Base-by-base conservation (phyloP, 1,140 invertebrate species). In the Cheumatopsyche charites region DNA sequence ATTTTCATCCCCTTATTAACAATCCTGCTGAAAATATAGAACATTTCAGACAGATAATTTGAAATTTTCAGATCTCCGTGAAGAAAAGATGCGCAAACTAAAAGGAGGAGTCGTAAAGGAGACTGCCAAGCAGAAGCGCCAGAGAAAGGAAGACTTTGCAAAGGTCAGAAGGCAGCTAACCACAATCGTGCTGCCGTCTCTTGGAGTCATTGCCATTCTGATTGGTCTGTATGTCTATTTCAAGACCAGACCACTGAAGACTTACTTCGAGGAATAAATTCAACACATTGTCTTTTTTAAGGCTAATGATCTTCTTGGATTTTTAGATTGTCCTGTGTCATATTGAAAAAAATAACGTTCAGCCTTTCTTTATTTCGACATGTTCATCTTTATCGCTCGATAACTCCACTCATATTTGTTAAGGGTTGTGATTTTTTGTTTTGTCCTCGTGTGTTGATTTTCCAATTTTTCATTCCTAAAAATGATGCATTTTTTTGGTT, bases 91-190 rank as follows among this genome's bases (percentile, higher is more conserved):
- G 92, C 86, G 90, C 61, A 91, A 92, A 78, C 82, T 92, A 21
- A 94, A 93, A 80, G 90, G 91, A 66, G 89, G 90, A 65, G 90
- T 90, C 81, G 88, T 89, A 25, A 94, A 94, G 82, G 92, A 94
- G 84, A 91, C 89, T 0, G 88, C 89, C n/a, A 91, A 90, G 80
- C 92, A 95, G 79, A 93, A 92, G 78, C 89, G 91, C 70, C 90
- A 94, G 77, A 84, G 92, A 23, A 93, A 92, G 81, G 90, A 90
- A 79, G 92, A 94, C 74, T 93, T 93, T 77, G 81, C 90, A 3
- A 89, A 92, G 79, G 90, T 90, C 75, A 91, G 92, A 74, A 88
- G 90, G 77, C 87, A 91, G 78, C 83, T 92, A 4, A 88, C 90
- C 74, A 93, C 91, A 0, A 82, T 94, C 42, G 92, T 90, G 21